These are phyloP conservation scores for Pterois miles DNA, from an alignment of 2,797 vertebrate species.

Conservation along the genomic window DNA sequence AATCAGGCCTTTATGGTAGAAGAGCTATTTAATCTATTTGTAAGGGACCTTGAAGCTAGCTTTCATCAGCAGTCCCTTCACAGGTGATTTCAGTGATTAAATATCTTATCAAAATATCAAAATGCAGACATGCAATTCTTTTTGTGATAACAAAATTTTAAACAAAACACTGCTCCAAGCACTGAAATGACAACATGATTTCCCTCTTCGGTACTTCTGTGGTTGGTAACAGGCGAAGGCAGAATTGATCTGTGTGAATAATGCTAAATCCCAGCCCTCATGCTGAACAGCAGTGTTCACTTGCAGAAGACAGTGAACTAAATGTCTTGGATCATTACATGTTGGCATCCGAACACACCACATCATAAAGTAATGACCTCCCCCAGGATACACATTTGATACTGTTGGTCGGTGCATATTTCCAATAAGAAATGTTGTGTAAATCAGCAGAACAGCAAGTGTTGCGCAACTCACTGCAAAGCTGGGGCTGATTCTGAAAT, in stretches of 20 bases:
- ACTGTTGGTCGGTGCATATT: constrained; percentile 67
- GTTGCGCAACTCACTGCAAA: constrained; percentile 46
- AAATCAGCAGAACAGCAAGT: constrained; percentile 37
- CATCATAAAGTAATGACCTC: constrained; percentile 68
- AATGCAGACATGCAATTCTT: not conserved
- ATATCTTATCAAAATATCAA: too few relatives aligned
- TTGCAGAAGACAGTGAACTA: constrained; percentile 52
- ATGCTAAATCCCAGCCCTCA: constrained; percentile 37
- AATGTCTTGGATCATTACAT: constrained; percentile 54
- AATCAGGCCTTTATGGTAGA: too few relatives aligned
- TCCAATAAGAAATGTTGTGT: constrained; percentile 51
- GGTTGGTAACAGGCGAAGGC: constrained; percentile 22
- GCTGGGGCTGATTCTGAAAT: constrained; percentile 33
- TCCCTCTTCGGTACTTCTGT: constrained; percentile 7
- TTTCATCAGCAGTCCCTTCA: not conserved
- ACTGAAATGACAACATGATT: constrained; percentile 2
- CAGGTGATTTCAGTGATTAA: not conserved
- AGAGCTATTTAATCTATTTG: not conserved
- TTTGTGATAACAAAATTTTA: not conserved
- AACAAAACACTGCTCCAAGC: not conserved
- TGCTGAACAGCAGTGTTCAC: constrained; percentile 39
- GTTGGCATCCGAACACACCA: constrained; percentile 67
- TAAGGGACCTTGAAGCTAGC: not conserved
- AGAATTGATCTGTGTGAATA: constrained; percentile 37
- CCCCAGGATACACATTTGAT: constrained; percentile 72